Percentiles rank a stretch among this genome's conserved stretches.
Conservation (phyloP, 2,113 vertebrate species). For the Scytalopus superciliaris region DNA sequence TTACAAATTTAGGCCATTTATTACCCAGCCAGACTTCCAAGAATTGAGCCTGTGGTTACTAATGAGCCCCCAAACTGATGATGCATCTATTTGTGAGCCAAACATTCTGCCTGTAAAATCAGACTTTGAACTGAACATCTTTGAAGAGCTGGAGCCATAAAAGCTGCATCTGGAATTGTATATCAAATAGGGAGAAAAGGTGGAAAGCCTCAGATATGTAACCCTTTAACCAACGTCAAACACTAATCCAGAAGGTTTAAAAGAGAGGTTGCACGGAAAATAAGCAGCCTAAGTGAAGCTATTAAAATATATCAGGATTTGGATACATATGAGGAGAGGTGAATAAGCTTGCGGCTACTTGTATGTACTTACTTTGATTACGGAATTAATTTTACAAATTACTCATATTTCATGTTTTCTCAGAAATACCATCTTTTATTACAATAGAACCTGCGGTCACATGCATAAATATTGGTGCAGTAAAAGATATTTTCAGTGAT, state of each 20-base stretch:
- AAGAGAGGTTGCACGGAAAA: not conserved
- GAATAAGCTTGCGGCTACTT: not conserved
- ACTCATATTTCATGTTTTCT: not conserved
- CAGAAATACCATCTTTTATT: conserved; percentile 39
- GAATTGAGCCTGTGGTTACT: not conserved
- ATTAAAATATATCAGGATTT: not conserved
- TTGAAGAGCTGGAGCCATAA: not conserved
- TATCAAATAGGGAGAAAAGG: not conserved
- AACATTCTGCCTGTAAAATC: not conserved
- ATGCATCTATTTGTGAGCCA: not conserved
- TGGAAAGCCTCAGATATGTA: not conserved
- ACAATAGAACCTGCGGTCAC: not conserved
- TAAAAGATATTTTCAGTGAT: not conserved
- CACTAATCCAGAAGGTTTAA: not conserved
- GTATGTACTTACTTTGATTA: not conserved
- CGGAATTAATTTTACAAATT: not conserved
- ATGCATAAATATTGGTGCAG: conserved; percentile 20
- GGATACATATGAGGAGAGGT: not conserved
- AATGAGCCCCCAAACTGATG: not conserved
- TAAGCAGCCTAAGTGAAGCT: not conserved
- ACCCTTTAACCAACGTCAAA: not conserved
- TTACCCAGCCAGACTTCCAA: not conserved
- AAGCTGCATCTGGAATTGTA: not conserved
- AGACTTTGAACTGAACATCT: not conserved
- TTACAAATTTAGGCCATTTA: not conserved